Evolutionary conservation across 1,140 invertebrate species (phyloP), one percentile per base, ranked within the genome.

Genomic region (Wiebesia pumilae): DNA sequence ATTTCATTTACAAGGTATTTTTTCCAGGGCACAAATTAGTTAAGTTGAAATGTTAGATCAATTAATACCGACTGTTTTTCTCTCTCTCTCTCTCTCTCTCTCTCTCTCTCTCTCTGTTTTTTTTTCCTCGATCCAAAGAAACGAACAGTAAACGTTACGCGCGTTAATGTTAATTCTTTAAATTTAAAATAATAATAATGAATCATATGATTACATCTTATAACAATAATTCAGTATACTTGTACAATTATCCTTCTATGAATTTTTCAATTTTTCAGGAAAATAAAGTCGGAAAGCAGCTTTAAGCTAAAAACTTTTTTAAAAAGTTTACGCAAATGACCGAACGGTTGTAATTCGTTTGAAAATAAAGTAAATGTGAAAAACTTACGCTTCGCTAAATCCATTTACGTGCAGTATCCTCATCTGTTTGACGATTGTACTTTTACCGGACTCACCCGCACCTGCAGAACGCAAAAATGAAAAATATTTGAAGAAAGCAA

Each of bases 341-440:
- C 14, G 10, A 27, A 65, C 9, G 21, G 16, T 27, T 80, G 27
- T 38, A 80, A 27, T 30, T 19, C 33, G 1, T 35, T 38, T 3
- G 30, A 69, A 69, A 77, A 54, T 54, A 77, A 43, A 38, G 3
- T 30, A 75, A 62, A 84, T 51, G 38, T 24, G 30, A 43, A 62
- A 81, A 85, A 95, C 96, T 96, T 94, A 96, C 96, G 97, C 95
- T 95, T 98, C 97, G 93, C 97, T 99, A 95, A 99, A 99, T 89
- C 98, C 98, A 95, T 99, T 98, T 87, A 99, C 98, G 95, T 99
- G 99, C 91, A 99, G 96, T 95, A 99, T 99, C 93, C 98, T 96
- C 99, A 99, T 99, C 95, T 99, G 99, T 95, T 99, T 99, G 90
- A 99, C 99, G 94, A 99, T 99, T 88, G 99, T 99, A 91, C 98